Conservation (phyloP, 2,113 vertebrate species). For the Ptyas mucosa region DNA sequence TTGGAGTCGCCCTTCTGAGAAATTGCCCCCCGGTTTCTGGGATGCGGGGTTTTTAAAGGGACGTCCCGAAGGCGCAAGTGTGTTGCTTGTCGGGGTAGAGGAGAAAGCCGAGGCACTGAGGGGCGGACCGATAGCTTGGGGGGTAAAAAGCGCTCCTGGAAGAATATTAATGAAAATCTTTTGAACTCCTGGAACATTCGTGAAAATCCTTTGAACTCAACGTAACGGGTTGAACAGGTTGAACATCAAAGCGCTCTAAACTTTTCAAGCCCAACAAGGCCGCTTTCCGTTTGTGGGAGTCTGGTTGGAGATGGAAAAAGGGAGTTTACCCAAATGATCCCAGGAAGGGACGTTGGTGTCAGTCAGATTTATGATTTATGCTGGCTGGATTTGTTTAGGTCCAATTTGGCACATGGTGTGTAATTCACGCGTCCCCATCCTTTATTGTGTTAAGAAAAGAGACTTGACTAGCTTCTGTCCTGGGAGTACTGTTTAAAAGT, state of each 20-base stretch:
- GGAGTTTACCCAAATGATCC: not conserved
- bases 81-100: not conserved
- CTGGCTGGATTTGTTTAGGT: not conserved
- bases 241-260: not conserved
- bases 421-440: not conserved
- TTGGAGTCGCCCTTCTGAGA: not conserved
- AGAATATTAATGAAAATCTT: not conserved
- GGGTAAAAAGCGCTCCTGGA: not conserved
- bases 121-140: not conserved
- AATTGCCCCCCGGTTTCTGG: not conserved
- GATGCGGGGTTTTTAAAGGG: not conserved
- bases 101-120: not conserved
- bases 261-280: not conserved
- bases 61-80: not conserved
- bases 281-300: not conserved
- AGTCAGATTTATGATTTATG: not conserved
- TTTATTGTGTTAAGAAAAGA: not conserved
- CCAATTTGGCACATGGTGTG: not conserved
- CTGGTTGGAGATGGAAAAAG: not conserved
- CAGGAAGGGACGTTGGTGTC: not conserved
- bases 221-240: not conserved
- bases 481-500: not conserved
- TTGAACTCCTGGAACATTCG: not conserved
- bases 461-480: not conserved
- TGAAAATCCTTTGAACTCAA: not conserved